Evolutionary conservation across 1,140 invertebrate species (phyloP).

Genomic region (Zaprionus kolodkinae): DNA sequence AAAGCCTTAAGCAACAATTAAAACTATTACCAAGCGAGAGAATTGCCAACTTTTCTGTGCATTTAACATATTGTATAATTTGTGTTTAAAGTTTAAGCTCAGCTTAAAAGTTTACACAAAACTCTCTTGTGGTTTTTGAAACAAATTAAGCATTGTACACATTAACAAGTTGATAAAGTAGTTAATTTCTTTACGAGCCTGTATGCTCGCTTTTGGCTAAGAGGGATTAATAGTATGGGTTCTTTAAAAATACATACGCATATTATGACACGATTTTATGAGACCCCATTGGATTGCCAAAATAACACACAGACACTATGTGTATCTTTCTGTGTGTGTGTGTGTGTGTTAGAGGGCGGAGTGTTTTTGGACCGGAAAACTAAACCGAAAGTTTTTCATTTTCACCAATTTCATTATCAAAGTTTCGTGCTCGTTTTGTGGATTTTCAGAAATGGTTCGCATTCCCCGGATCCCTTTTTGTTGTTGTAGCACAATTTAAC

Average conservation of each 20-base stretch:
- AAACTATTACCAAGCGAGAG: not conserved
- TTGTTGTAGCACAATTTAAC: conserved; percentile 54
- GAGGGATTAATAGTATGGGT: conserved; percentile 32
- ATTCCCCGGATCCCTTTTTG: not conserved
- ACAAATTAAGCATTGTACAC: conserved; percentile 12
- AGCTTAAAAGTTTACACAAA: not conserved
- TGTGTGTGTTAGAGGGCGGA: not conserved
- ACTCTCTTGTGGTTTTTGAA: not conserved
- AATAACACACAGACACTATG: not conserved
- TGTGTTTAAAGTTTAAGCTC: not conserved
- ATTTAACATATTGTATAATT: not conserved
- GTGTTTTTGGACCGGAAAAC: conserved; percentile 10
- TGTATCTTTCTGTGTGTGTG: not conserved
- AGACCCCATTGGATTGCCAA: conserved; percentile 8
- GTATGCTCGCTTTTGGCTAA: conserved; percentile 16
- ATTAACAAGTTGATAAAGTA: conserved; percentile 10
- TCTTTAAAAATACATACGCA: conserved; percentile 17
- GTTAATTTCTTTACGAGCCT: conserved; percentile 25
- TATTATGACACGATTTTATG: conserved; percentile 17
- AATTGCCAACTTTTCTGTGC: not conserved
- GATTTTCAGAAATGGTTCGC: conserved; percentile 22
- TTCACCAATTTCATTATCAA: conserved; percentile 48
- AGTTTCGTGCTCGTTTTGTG: conserved; percentile 36
- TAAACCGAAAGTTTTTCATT: conserved; percentile 39
- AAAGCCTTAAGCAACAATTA: not conserved